Evolutionary conservation across 2,113 vertebrate species (phyloP).

Genomic region (Pao palembangensis): DNA sequence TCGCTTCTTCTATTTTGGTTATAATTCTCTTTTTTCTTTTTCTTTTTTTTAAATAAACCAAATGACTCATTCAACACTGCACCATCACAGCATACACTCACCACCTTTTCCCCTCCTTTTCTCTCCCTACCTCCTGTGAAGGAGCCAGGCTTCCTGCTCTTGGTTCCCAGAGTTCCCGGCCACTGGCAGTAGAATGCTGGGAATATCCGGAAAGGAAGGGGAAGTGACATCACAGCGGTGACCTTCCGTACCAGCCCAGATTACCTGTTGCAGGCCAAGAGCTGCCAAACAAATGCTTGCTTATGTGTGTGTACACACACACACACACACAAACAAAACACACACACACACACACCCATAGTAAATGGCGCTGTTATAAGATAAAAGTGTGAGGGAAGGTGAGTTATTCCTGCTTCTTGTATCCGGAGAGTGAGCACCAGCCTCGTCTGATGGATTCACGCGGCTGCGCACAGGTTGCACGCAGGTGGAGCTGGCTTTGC

Average conservation of each 20-base stretch:
- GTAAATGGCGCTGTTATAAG: no score
- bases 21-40: background rate
- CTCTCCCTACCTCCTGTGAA: conserved; percentile 33
- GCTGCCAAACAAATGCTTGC: conserved; percentile 31
- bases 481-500: conserved; percentile 22
- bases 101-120: conserved; percentile 1
- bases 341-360: no score
- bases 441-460: no score
- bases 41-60: conserved; percentile 8
- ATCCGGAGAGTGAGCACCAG: no score
- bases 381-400: no score
- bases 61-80: conserved; percentile 28
- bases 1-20: background rate
- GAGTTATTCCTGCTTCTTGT: no score
- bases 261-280: conserved; percentile 68
- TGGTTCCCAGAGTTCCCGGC: conserved; percentile 74
- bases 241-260: conserved; percentile 73
- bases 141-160: conserved; percentile 74
- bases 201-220: conserved; percentile 81
- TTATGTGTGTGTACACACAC: conserved; percentile 5
- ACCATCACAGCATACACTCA: conserved; percentile 19
- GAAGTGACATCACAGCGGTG: conserved; percentile 76
- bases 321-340: background rate
- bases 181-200: conserved; percentile 77
- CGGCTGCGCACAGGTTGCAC: conserved; percentile 9